phyloP scores from a whole-genome alignment of 2,888 invertebrate species.

The Drosophila buzzatii region DNA sequence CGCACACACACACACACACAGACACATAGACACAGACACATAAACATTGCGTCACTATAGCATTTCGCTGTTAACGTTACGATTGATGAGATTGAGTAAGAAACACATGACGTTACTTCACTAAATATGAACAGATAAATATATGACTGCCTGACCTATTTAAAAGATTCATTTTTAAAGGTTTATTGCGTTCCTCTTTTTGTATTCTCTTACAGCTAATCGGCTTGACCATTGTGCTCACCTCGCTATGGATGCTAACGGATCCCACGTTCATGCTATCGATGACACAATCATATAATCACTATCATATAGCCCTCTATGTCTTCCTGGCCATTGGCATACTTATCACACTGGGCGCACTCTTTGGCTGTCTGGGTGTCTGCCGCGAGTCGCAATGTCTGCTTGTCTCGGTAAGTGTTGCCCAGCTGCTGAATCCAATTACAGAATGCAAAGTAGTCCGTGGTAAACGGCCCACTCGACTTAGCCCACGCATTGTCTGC shows the following conservation, averaged over 20 bases:
- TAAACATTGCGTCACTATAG: slow-evolving; percentile 45
- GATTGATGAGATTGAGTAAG: slow-evolving; percentile 27
- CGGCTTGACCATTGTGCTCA: slow-evolving; percentile 89
- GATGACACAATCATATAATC: slow-evolving; percentile 86
- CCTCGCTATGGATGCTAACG: slow-evolving; percentile 92
- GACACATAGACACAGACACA: neutral
- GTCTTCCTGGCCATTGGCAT: slow-evolving; percentile 90
- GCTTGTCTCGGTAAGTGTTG: slow-evolving; percentile 89
- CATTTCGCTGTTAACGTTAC: slow-evolving; percentile 27
- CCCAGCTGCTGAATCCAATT: slow-evolving; percentile 36
- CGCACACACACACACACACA: neutral
- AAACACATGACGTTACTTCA: slow-evolving; percentile 28
- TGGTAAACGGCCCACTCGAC: slow-evolving; percentile 33
- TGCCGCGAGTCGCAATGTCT: slow-evolving; percentile 92
- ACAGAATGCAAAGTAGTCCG: slow-evolving; percentile 32
- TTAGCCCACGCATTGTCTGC: slow-evolving; percentile 20
- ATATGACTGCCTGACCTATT: slow-evolving; percentile 31
- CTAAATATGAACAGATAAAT: slow-evolving; percentile 5
- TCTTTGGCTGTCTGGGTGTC: slow-evolving; percentile 94
- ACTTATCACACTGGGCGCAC: slow-evolving; percentile 90
- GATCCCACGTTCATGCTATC: slow-evolving; percentile 91
- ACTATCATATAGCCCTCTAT: slow-evolving; percentile 88
- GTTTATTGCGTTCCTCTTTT: neutral
- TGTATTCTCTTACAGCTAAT: slow-evolving; percentile 86
- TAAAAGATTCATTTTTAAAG: slow-evolving; percentile 7